A percentile compares a stretch with the other conserved stretches of the same genome.
These are phyloP conservation scores for Peromyscus californicus DNA, from an alignment of 2,113 vertebrate species.

Conservation along the genomic window DNA sequence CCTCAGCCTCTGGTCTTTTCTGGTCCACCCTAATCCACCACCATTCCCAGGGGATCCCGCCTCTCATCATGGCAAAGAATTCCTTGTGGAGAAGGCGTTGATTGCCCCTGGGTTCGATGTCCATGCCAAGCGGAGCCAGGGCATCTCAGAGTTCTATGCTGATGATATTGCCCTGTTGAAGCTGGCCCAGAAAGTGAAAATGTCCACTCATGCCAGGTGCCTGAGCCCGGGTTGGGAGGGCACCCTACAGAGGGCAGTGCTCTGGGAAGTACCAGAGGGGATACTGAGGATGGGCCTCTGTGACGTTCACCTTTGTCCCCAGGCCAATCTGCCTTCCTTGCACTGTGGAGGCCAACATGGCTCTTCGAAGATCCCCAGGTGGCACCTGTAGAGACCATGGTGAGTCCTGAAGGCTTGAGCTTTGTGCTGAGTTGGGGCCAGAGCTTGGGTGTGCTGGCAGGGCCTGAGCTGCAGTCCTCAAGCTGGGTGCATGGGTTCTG, in stretches of 20 bases:
- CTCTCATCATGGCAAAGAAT: constrained; percentile 51
- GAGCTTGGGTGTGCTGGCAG: not conserved
- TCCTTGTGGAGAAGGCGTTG: constrained; percentile 75
- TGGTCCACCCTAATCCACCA: not conserved
- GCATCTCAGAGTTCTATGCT: constrained; percentile 90
- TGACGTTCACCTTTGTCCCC: not conserved
- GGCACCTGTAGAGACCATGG: constrained; percentile 82
- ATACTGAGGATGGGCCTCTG: accelerated
- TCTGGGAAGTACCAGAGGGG: not conserved
- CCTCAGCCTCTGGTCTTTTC: not conserved
- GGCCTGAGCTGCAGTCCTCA: not conserved
- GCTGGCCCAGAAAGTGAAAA: constrained; percentile 82
- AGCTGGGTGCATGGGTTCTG: not conserved
- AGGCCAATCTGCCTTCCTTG: constrained; percentile 87
- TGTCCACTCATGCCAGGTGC: constrained; percentile 89
- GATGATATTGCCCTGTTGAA: constrained; percentile 91
- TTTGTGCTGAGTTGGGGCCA: not conserved
- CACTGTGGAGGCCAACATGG: constrained; percentile 79
- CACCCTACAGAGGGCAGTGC: not conserved
- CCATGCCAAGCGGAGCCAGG: constrained; percentile 83
- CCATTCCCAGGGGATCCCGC: constrained; percentile 70
- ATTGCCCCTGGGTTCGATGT: constrained; percentile 85
- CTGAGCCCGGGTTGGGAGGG: not conserved
- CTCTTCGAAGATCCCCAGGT: constrained; percentile 71
- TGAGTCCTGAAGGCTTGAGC: constrained; percentile 35